Conservation (phyloP, 2,888 invertebrate species). For the Oxystoma pomonae region DNA sequence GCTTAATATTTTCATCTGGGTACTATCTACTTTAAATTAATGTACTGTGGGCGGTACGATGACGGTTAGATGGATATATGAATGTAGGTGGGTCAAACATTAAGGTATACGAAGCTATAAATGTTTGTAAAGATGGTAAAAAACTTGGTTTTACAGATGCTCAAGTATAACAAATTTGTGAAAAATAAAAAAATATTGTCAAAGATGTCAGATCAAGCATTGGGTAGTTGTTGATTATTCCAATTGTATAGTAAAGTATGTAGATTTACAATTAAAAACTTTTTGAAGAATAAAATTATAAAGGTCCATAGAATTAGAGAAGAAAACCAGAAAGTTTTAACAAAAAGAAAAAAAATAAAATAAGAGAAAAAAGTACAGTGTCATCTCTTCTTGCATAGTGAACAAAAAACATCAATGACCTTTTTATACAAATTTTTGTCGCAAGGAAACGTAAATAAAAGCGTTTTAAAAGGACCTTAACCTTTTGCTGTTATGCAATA, state of each 20-base stretch:
- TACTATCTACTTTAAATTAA: too few species aligned
- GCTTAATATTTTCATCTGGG: not conserved
- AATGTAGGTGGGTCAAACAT: not conserved
- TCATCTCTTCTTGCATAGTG: too few species aligned
- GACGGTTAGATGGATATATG: not conserved
- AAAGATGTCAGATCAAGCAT: not conserved
- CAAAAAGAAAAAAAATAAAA: not conserved
- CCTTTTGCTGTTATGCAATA: not conserved
- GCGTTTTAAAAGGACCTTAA: too few species aligned
- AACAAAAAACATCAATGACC: too few species aligned
- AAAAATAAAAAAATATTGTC: not conserved
- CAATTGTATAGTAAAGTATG: too few species aligned
- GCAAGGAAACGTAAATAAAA: too few species aligned
- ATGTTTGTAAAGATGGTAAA: not conserved
- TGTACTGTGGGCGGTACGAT: too few species aligned
- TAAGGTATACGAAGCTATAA: not conserved
- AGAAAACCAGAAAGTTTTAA: not conserved
- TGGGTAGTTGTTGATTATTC: too few species aligned
- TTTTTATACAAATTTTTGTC: too few species aligned
- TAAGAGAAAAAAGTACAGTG: not conserved
- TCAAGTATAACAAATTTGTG: not conserved
- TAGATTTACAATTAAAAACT: too few species aligned
- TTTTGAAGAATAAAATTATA: too few species aligned
- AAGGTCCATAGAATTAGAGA: not conserved
- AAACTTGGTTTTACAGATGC: not conserved